phyloP scores from a whole-genome alignment of 2,888 invertebrate species.

The Drosophila mayaguana region DNA sequence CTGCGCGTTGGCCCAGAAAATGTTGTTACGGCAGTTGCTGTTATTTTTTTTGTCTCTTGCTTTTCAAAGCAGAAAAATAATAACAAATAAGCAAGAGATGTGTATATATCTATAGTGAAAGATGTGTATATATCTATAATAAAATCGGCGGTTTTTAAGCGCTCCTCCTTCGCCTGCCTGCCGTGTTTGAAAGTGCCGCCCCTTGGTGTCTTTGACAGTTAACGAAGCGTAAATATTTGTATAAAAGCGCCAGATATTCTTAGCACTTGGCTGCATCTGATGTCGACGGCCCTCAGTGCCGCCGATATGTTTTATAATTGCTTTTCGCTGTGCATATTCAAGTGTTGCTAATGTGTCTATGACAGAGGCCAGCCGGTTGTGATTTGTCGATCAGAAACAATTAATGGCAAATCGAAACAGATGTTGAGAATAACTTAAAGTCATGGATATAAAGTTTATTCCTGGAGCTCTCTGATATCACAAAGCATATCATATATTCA shows the following conservation, averaged over 20 bases:
- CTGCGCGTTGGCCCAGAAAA: constrained; percentile 70
- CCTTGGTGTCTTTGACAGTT: constrained; percentile 66
- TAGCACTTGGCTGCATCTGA: constrained; percentile 59
- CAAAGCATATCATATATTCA: neutral
- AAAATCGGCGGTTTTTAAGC: constrained; percentile 54
- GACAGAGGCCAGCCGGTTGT: neutral
- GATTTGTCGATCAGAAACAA: constrained; percentile 23
- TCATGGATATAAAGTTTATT: no score
- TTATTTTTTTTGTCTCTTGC: constrained; percentile 37
- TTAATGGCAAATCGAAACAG: constrained; percentile 3
- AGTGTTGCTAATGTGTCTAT: constrained; percentile 11
- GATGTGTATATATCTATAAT: constrained; percentile 1
- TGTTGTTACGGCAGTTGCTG: constrained; percentile 25
- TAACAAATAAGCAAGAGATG: constrained; percentile 28
- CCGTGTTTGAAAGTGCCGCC: constrained; percentile 20
- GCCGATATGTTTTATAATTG: constrained; percentile 62
- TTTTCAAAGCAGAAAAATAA: constrained; percentile 41
- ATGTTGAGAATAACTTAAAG: neutral
- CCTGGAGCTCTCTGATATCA: neutral
- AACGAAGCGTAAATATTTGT: constrained; percentile 77
- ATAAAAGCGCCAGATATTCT: constrained; percentile 57
- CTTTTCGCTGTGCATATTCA: constrained; percentile 28
- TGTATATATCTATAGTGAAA: neutral
- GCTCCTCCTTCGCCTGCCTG: constrained; percentile 14
- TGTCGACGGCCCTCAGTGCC: constrained; percentile 21